Evolutionary conservation across 2,113 vertebrate genomes (phyloP), one percentile per base, ranked within the genome.

Genomic region (Scomber scombrus): DNA sequence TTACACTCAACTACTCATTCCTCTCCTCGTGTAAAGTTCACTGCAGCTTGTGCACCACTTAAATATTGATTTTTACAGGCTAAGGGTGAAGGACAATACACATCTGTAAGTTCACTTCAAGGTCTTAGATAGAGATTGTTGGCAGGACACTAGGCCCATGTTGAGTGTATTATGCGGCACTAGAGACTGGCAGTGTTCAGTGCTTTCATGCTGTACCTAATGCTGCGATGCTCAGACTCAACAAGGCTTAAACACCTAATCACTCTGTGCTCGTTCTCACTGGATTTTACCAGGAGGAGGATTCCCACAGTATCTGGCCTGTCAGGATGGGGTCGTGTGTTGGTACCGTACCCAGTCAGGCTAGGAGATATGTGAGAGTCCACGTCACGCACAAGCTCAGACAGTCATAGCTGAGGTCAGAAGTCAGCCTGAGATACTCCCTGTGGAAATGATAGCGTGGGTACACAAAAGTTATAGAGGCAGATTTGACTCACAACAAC

Each of bases 241-340:
- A 63, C 16, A 47, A 18, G 7, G 0, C 4, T 49, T 55, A 34
- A 34, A 68, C 57, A 70, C 65, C 11, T 67, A 52, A 46, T 61
- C 46, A 75, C 72, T 64, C 5, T 57, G 45, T 51, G 12, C 19
- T 45, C 1, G 10, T 71, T 87, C 45, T 79, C 65, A 40, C n/a
- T 40, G 34, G 31, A 1, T 66, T 76, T 56, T 40, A 23, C 57
- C 21, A 31, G 40, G 19, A 61, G 34, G 67, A 64, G 46, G 78
- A 75, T 81, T 93, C 85, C 85, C 90, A 88, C 85, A 67, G 66
- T 89, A 85, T 86, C 71, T 55, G 26, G 14, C 54, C 60, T 88
- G 78, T 86, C 80, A 88, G 78, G 19, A 34, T 3, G 63, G 5
- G 69, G 61, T 70, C n/a, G 47, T 76, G 70, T 77, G 64, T 62